phyloP scores from a whole-genome alignment of 2,113 vertebrate species.

The Spheniscus mendiculus region DNA sequence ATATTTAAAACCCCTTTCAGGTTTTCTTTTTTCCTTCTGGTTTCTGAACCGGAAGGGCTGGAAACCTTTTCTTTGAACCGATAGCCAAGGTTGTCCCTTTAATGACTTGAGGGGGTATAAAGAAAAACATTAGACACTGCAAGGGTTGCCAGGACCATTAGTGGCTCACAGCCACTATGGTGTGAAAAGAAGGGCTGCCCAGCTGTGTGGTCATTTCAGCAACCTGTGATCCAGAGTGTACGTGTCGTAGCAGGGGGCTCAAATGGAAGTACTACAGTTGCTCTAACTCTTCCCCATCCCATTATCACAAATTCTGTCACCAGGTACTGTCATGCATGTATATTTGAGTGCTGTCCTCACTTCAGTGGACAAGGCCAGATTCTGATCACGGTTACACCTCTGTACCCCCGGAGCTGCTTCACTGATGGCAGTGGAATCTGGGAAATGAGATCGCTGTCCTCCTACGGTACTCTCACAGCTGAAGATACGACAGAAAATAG shows the following conservation, averaged over 20 bases:
- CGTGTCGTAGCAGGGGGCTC: fast-evolving
- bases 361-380: background rate
- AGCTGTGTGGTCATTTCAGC: background rate
- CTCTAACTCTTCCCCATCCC: background rate
- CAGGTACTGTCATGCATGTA: background rate
- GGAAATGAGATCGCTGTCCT: background rate
- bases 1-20: background rate
- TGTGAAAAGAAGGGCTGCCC: background rate
- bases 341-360: background rate
- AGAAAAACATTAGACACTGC: background rate
- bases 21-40: background rate
- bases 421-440: background rate
- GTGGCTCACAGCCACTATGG: background rate
- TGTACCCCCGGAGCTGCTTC: background rate
- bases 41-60: background rate
- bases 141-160: background rate
- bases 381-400: background rate
- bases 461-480: background rate
- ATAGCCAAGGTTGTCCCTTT: background rate
- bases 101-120: background rate
- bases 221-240: background rate
- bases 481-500: background rate
- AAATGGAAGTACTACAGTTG: background rate
- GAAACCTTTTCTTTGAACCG: background rate
- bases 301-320: background rate